Evolutionary conservation across 2,888 invertebrate species (phyloP).

Genomic region (Tetramorium bicarinatum): DNA sequence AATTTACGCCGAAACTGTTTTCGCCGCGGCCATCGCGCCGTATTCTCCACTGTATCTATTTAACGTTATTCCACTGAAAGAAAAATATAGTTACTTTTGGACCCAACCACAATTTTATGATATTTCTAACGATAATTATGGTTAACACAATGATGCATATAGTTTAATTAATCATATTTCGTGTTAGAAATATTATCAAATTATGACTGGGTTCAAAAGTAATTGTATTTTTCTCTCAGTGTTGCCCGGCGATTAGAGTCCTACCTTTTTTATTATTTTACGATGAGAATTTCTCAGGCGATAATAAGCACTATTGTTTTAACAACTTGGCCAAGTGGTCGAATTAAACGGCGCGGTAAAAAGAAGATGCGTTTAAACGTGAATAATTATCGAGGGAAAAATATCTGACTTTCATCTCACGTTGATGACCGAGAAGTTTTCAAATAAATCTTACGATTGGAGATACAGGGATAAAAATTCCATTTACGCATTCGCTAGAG

Average conservation of each 20-base stretch:
- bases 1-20: slow-evolving; percentile 29
- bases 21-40: background rate
- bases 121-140: too few relatives aligned
- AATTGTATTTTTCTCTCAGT: too few relatives aligned
- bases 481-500: background rate
- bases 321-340: background rate
- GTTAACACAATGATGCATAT: too few relatives aligned
- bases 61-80: background rate
- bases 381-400: background rate
- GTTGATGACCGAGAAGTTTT: background rate
- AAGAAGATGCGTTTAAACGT: background rate
- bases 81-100: too few relatives aligned
- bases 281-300: background rate
- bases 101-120: too few relatives aligned
- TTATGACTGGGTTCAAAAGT: too few relatives aligned
- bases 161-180: too few relatives aligned
- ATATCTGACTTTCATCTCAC: background rate
- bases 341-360: background rate
- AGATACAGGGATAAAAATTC: background rate
- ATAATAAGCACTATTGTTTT: background rate
- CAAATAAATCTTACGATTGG: background rate
- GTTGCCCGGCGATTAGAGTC: background rate
- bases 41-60: background rate
- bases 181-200: too few relatives aligned
- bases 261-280: background rate